phyloP scores from a whole-genome alignment of 2,888 invertebrate genomes.

The Chalcis sispes region DNA sequence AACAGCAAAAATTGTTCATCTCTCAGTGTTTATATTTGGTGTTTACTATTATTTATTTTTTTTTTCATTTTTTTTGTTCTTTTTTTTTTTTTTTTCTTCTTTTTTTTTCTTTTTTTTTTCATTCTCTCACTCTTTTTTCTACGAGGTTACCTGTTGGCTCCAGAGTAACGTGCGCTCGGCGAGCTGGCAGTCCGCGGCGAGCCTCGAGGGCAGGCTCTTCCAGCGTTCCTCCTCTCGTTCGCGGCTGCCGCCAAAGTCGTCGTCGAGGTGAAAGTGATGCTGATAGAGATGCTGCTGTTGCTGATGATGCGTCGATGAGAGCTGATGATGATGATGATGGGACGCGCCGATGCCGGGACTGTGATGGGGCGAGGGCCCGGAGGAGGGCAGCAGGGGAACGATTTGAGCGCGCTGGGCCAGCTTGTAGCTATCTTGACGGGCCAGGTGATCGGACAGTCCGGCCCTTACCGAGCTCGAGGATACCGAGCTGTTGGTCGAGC shows the following conservation, averaged over 20 bases:
- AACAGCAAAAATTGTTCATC: too few species aligned
- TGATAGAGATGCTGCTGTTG: constrained; percentile 86
- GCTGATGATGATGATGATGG: constrained; percentile 76
- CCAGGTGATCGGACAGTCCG: constrained; percentile 80
- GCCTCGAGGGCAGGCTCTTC: constrained; percentile 72
- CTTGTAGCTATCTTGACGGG: constrained; percentile 92
- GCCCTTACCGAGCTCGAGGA: constrained; percentile 49
- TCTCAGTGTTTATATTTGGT: too few species aligned
- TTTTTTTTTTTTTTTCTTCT: too few species aligned
- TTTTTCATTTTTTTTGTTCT: too few species aligned
- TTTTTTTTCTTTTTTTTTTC: too few species aligned
- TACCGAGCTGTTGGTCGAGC: constrained; percentile 56
- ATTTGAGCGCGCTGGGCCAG: constrained; percentile 91
- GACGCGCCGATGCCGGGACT: constrained; percentile 1
- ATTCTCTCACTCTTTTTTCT: constrained; percentile 1
- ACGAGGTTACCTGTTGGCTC: constrained; percentile 73
- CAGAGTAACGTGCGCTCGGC: constrained; percentile 71
- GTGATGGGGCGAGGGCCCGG: constrained; percentile 80
- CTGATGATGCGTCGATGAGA: constrained; percentile 6
- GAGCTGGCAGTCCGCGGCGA: constrained; percentile 72
- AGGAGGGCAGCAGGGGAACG: constrained; percentile 80
- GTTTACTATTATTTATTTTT: too few species aligned
- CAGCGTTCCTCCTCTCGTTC: constrained; percentile 72
- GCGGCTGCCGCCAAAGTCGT: constrained; percentile 67
- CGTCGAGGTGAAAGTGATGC: constrained; percentile 68